These are phyloP conservation scores for Emydura subglobosa DNA, from an alignment of 2,113 vertebrate species.

Conservation along the genomic window DNA sequence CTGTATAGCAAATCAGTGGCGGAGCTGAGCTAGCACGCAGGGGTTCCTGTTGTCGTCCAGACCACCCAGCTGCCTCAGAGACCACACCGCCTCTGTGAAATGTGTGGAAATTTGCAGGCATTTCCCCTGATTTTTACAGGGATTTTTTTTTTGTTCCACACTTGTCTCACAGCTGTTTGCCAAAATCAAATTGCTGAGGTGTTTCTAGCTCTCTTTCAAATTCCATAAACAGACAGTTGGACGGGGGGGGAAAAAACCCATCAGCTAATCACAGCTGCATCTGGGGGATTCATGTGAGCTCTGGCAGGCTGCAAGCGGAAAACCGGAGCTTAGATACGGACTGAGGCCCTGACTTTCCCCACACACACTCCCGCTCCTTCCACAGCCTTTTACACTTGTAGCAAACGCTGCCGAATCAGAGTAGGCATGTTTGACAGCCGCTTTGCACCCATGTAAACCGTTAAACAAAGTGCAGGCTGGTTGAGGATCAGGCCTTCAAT, in stretches of 20 bases:
- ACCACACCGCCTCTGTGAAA: slow-evolving; percentile 79
- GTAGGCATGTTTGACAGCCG: accelerated
- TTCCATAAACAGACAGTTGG: slow-evolving; percentile 69
- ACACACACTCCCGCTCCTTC: not conserved
- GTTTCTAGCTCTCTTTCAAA: slow-evolving; percentile 78
- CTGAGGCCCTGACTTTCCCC: not conserved
- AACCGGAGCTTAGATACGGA: not conserved
- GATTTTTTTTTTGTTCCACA: slow-evolving; percentile 75
- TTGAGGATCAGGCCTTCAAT: not conserved
- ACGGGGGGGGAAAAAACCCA: slow-evolving; percentile 10
- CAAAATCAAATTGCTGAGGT: slow-evolving; percentile 79
- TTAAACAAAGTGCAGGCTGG: not conserved
- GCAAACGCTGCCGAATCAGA: not conserved
- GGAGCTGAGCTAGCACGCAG: slow-evolving; percentile 18
- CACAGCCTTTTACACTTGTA: not conserved
- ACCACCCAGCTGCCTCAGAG: slow-evolving; percentile 75
- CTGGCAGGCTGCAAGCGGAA: slow-evolving; percentile 18
- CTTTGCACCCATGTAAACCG: not conserved
- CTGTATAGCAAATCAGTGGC: slow-evolving; percentile 17
- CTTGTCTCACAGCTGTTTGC: slow-evolving; percentile 78
- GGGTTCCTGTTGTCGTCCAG: slow-evolving; percentile 65
- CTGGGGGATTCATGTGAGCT: not conserved
- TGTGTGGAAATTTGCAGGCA: slow-evolving; percentile 78
- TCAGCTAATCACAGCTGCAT: slow-evolving; percentile 55
- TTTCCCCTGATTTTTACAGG: slow-evolving; percentile 79